Evolutionary conservation across 2,888 invertebrate genomes (phyloP), one percentile per base, ranked within the genome.

Genomic region (Rhodophaea formosa): DNA sequence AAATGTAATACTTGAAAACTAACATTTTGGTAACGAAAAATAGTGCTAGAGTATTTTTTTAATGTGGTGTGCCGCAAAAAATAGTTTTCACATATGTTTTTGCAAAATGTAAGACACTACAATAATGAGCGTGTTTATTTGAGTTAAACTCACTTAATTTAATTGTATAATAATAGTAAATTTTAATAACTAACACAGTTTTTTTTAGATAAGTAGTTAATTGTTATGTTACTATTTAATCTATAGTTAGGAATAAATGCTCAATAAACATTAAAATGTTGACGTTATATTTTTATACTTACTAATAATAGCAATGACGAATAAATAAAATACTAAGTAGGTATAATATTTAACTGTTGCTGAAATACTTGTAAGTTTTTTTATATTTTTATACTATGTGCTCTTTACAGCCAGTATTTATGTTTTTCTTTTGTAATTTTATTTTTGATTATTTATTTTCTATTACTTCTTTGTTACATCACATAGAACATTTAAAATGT

Each of bases 341-440:
- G 12, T n/a, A 5, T 39, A 39, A 35, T n/a, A 35, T 39, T 12
- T 12, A 3, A 12, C 5, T 12, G 5, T 39, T 12, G n/a, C 12
- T 39, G 5, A 39, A 12, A 12, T 39, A 39, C 1, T 12, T 39
- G 39, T 39, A 12, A 39, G 10, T 12, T 12, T 3, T 39, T 39
- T 39, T 35, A 10, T 10, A 35, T 12, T 10, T 35, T 35, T 39
- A 39, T 39, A 39, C 39, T 12, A 3, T 23, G 46, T 46, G 46
- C 65, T 74, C 71, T 76, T 79, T 77, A 77, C 71, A 72, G 71
- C 72, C 75, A 79, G 75, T 79, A 79, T 78, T 69, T 63, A 57
- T 62, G 17, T 7, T 46, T 23, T 12, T 23, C 1, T 46, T 8
- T 12, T 46, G 12, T 15, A 12, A 23, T 23, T 46, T 23, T 45